Conservation (phyloP, 2,113 vertebrate genomes). For the Xerus inauris region DNA sequence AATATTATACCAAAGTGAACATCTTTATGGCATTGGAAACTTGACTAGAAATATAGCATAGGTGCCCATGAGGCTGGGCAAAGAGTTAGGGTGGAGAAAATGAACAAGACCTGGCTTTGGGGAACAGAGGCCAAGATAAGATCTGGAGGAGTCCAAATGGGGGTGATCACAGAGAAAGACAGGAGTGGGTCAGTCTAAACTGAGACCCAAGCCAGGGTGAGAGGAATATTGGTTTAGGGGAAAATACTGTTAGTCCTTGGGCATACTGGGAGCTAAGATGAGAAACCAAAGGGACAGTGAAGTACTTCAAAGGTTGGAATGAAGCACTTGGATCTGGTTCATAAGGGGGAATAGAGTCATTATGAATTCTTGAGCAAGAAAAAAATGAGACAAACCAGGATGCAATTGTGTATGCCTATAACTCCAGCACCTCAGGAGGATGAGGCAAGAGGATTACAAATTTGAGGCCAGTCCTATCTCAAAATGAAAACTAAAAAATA, state of each 20-base stretch:
- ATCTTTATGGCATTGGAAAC: background rate
- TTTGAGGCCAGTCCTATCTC: too few relatives aligned
- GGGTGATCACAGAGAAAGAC: background rate
- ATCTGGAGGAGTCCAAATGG: background rate
- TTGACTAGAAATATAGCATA: background rate
- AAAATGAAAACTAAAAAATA: too few relatives aligned
- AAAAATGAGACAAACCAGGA: background rate
- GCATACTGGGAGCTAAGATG: background rate
- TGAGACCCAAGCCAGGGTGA: background rate
- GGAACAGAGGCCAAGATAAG: background rate
- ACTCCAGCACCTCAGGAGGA: too few relatives aligned
- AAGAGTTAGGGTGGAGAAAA: background rate
- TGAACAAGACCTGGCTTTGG: background rate
- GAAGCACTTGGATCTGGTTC: background rate
- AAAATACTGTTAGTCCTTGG: background rate
- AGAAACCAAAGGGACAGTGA: background rate
- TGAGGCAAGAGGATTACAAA: too few relatives aligned
- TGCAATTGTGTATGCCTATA: too few relatives aligned
- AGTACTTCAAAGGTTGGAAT: background rate
- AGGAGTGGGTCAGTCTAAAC: background rate
- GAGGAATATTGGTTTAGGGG: background rate
- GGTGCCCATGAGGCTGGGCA: background rate
- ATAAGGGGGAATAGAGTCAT: background rate
- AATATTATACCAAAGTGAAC: background rate
- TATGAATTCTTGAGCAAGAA: conserved; percentile 37